A percentile compares a stretch with the other conserved stretches of the same genome.
phyloP scores from a whole-genome alignment of 1,140 invertebrate genomes.

The Chironomus tepperi region DNA sequence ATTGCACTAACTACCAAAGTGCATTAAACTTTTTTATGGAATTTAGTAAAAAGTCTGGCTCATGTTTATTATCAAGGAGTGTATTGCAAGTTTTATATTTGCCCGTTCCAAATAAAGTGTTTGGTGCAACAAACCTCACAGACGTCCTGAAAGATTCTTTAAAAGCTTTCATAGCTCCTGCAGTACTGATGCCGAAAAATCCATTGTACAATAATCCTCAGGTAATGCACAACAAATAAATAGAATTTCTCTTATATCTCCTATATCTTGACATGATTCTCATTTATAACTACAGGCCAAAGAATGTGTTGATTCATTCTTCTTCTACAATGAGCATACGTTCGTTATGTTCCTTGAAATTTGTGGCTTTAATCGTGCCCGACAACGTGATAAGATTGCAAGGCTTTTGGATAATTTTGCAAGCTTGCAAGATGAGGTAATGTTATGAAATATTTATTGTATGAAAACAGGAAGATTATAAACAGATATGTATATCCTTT shows the following conservation, averaged over 20 bases:
- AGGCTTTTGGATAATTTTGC: conserved; percentile 79
- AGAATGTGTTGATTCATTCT: conserved; percentile 82
- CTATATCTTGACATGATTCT: not conserved
- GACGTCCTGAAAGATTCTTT: conserved; percentile 81
- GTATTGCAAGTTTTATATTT: conserved; percentile 78
- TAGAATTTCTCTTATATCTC: too few relatives aligned
- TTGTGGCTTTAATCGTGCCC: conserved; percentile 87
- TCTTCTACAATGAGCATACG: conserved; percentile 67
- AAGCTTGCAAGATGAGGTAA: conserved; percentile 84
- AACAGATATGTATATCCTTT: too few relatives aligned
- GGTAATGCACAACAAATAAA: conserved; percentile 33
- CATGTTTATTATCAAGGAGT: conserved; percentile 90
- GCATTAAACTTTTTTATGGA: conserved; percentile 90
- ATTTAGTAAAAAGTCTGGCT: conserved; percentile 73
- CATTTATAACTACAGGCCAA: conserved; percentile 48
- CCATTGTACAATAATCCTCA: conserved; percentile 53
- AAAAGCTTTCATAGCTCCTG: conserved; percentile 78
- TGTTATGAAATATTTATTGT: conserved; percentile 26
- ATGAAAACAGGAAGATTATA: too few relatives aligned
- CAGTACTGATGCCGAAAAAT: conserved; percentile 63
- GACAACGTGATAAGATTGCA: conserved; percentile 88
- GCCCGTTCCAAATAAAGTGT: conserved; percentile 42
- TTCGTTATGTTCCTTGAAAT: conserved; percentile 83
- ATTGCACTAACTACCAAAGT: conserved; percentile 67
- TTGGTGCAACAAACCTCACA: conserved; percentile 50